Conservation (phyloP, 2,797 vertebrate genomes). For the Xenentodon cancila region DNA sequence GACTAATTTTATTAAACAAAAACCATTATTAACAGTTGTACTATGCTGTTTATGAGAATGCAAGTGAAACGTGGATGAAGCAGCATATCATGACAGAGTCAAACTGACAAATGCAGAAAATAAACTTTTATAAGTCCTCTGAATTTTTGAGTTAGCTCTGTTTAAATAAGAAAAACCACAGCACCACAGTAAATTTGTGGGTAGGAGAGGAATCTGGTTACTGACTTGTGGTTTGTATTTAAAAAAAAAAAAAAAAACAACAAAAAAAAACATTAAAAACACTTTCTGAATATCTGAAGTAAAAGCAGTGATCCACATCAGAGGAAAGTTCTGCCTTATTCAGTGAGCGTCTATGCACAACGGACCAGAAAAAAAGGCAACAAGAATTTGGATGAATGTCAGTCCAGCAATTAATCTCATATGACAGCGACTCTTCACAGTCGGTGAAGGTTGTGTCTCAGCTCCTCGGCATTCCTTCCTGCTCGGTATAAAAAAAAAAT, state of each 20-base stretch:
- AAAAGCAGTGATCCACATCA: not conserved
- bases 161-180: too few species aligned
- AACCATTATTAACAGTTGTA: too few species aligned
- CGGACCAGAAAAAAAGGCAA: constrained; percentile 1
- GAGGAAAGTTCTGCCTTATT: too few species aligned
- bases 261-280: not conserved
- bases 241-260: not conserved
- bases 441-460: not conserved
- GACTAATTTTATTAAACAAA: too few species aligned
- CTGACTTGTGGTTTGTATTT: not conserved
- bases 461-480: constrained; percentile 31
- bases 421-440: constrained; percentile 1
- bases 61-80: not conserved
- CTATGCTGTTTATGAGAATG: not conserved
- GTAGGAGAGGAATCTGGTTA: not conserved
- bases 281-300: not conserved
- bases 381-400: not conserved
- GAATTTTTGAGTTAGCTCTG: too few species aligned
- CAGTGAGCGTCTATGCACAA: not conserved
- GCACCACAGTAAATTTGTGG: not conserved
- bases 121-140: not conserved
- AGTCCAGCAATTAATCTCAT: constrained; percentile 8
- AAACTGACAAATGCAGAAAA: not conserved
- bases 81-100: too few species aligned
- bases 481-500: too few species aligned